These are phyloP conservation scores for Polymixis flavicincta DNA, from an alignment of 2,888 invertebrate genomes.

Conservation along the genomic window DNA sequence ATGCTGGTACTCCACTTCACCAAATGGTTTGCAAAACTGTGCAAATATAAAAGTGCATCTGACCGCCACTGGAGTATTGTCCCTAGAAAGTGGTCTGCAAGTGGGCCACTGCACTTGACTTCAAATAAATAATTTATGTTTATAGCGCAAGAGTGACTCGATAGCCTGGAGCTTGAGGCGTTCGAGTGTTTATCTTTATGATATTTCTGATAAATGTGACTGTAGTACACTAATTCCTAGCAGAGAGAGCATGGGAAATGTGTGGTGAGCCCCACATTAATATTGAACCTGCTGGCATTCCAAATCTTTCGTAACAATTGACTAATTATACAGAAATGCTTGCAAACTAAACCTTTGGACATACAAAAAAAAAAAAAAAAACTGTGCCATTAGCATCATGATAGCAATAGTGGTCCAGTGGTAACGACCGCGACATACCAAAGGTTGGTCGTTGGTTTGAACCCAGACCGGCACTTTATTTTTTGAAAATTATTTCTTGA, in stretches of 20 bases:
- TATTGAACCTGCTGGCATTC: neutral
- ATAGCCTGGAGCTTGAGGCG: conserved; percentile 31
- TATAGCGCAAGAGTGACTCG: conserved; percentile 41
- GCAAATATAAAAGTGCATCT: neutral
- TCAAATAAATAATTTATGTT: conserved; percentile 64
- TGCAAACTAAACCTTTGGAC: no score
- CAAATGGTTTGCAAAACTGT: neutral
- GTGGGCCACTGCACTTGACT: conserved; percentile 67
- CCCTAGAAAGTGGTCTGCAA: conserved; percentile 74
- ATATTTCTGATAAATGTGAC: conserved; percentile 27
- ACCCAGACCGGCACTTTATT: no score
- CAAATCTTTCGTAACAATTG: neutral
- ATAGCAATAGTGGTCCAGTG: no score
- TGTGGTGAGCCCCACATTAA: no score
- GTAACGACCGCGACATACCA: no score
- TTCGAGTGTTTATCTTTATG: conserved; percentile 27
- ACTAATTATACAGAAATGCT: no score
- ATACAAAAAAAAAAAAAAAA: no score
- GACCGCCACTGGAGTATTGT: conserved; percentile 23
- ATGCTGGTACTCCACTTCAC: neutral
- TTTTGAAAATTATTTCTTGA: no score
- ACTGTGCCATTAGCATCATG: no score
- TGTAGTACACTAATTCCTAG: neutral
- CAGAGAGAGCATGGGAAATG: conserved; percentile 19
- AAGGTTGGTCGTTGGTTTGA: no score